Conservation (phyloP, 2,888 invertebrate species). For the Oxystoma pomonae region DNA sequence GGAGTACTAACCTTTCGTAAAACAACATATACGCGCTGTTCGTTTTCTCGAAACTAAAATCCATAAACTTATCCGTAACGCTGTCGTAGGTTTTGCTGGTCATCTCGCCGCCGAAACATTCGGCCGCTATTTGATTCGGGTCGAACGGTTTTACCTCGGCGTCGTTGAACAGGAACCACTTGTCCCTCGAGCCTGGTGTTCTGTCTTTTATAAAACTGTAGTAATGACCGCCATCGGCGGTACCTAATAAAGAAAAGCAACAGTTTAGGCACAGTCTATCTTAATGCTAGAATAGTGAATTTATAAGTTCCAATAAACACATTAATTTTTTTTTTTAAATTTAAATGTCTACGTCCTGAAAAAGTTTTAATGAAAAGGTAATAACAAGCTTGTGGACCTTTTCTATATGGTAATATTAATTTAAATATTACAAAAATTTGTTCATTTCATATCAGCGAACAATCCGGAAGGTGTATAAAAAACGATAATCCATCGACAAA, state of each 20-base stretch:
- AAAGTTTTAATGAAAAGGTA: too few species aligned
- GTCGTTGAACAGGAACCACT: slow-evolving; percentile 91
- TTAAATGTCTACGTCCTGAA: too few species aligned
- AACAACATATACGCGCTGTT: slow-evolving; percentile 97
- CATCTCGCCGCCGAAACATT: slow-evolving; percentile 98
- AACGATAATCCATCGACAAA: too few species aligned
- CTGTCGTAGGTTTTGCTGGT: slow-evolving; percentile 96
- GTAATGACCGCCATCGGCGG: slow-evolving; percentile 95
- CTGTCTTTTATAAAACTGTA: slow-evolving; percentile 93
- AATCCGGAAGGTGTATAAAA: too few species aligned
- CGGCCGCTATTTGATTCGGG: slow-evolving; percentile 89
- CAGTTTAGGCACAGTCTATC: too few species aligned
- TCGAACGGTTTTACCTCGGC: slow-evolving; percentile 94
- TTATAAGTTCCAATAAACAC: too few species aligned
- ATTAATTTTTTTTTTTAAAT: too few species aligned
- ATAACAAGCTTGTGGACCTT: too few species aligned
- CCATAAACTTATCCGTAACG: slow-evolving; percentile 95
- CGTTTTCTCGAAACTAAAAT: slow-evolving; percentile 96
- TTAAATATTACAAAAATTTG: too few species aligned
- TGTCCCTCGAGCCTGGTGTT: slow-evolving; percentile 68
- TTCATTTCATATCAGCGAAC: too few species aligned
- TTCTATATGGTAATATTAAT: too few species aligned
- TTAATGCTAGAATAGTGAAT: too few species aligned
- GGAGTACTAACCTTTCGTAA: slow-evolving; percentile 70
- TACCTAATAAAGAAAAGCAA: slow-evolving; percentile 66